Evolutionary conservation across 2,113 vertebrate species (phyloP).

Genomic region (Mohoua ochrocephala): DNA sequence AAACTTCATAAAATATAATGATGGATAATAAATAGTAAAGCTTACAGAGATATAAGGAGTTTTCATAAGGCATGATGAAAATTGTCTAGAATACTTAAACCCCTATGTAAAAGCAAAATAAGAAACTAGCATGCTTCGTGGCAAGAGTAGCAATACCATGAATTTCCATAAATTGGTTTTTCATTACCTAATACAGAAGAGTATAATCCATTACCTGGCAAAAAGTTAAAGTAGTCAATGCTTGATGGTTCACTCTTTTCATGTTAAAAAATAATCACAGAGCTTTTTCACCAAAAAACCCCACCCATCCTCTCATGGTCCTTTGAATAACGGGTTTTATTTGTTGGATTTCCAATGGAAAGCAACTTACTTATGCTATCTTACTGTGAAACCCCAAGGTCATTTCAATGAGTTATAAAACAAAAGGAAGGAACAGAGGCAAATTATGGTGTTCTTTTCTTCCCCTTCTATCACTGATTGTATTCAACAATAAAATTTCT

Average conservation of each 20-base stretch:
- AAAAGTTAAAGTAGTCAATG: neutral
- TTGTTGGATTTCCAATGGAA: neutral
- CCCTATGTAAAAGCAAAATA: neutral
- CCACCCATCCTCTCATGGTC: neutral
- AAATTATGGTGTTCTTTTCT: accelerated
- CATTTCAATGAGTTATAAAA: neutral
- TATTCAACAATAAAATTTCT: neutral
- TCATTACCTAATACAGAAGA: neutral
- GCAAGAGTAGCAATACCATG: neutral
- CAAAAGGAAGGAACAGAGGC: neutral
- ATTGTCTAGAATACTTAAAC: neutral
- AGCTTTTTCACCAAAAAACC: accelerated
- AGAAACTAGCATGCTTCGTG: neutral
- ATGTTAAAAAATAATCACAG: neutral
- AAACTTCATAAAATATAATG: neutral
- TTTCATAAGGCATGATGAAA: neutral
- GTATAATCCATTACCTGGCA: neutral
- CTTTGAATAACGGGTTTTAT: neutral
- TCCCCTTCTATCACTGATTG: neutral
- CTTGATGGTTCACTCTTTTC: neutral
- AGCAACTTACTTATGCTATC: neutral
- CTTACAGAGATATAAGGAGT: neutral
- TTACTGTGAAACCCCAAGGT: neutral
- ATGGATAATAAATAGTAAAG: neutral
- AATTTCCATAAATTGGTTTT: neutral